A percentile compares a stretch with the other conserved stretches of the same genome.
phyloP scores from a whole-genome alignment of 1,140 invertebrate genomes.

The Dreissena polymorpha region DNA sequence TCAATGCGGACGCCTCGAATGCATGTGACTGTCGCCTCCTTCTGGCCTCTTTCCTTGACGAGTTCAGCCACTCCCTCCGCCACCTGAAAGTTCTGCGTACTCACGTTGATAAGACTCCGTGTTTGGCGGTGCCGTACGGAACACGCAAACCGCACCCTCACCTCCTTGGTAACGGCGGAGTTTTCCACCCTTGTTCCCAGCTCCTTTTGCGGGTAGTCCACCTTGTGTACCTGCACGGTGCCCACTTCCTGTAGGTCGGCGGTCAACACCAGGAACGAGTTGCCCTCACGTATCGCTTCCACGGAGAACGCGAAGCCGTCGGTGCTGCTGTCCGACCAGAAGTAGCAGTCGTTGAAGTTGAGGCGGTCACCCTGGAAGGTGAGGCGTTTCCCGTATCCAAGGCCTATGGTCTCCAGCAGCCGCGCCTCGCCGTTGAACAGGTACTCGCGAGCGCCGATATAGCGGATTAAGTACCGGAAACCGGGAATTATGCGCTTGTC shows the following conservation, averaged over 20 bases:
- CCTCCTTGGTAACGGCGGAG: slow-evolving; percentile 83
- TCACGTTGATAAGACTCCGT: slow-evolving; percentile 75
- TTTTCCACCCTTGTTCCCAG: slow-evolving; percentile 74
- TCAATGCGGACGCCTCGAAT: slow-evolving; percentile 64
- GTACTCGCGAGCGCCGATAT: slow-evolving; percentile 83
- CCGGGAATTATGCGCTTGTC: slow-evolving; percentile 87
- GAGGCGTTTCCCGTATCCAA: slow-evolving; percentile 88
- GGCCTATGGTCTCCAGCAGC: slow-evolving; percentile 85
- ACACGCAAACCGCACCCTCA: slow-evolving; percentile 83
- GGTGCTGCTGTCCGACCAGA: slow-evolving; percentile 90
- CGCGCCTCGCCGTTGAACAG: slow-evolving; percentile 85
- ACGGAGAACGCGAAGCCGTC: slow-evolving; percentile 87
- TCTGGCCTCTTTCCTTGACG: slow-evolving; percentile 58
- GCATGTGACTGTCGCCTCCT: slow-evolving; percentile 56
- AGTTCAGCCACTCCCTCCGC: slow-evolving; percentile 65
- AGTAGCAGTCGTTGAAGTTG: slow-evolving; percentile 84
- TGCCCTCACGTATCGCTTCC: slow-evolving; percentile 84
- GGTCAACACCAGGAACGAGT: slow-evolving; percentile 86
- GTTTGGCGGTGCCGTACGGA: slow-evolving; percentile 85
- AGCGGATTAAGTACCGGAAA: slow-evolving; percentile 87
- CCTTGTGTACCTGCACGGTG: slow-evolving; percentile 61
- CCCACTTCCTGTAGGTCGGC: slow-evolving; percentile 83
- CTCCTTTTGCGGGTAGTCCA: slow-evolving; percentile 69
- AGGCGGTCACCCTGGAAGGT: slow-evolving; percentile 86
- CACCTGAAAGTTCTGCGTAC: slow-evolving; percentile 59